Base-by-base conservation (phyloP, 2,888 invertebrate genomes). In the Rhingia rostrata region DNA sequence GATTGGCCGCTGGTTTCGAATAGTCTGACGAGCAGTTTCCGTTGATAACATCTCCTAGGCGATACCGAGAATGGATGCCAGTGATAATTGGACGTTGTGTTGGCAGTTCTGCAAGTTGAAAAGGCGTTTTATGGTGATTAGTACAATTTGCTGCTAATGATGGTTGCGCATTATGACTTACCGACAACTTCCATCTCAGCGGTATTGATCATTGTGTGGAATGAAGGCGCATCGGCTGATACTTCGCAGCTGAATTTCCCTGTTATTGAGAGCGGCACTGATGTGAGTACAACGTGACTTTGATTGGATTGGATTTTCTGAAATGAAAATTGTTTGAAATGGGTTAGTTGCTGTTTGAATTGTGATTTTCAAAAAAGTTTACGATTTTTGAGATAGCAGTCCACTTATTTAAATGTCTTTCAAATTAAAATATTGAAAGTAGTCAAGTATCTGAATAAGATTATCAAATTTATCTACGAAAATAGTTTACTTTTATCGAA, bases 1-100 rank as follows among this genome's bases (percentile, higher is more conserved):
- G 90, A 89, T 93, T 93, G 4, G 93, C 93, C 6, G 93, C 93
- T 6, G 93, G 93, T 86, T 91, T 92, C 4, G 93, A 93, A 82
- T 92, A 92, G 86, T 92, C 92, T 30, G 93, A 93, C 12, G 92
- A 92, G 86, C 93, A 94, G 87, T 93, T 93, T 1, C 93, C 93
- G 86, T 92, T 92, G 53, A 93, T 89, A 58, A 90, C 89, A 72
- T 93, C 93, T 4, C 93, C 93, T 9, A 92, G 87, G 4, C 92
- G 92, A 88, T 93, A 93, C 14, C 93, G 90, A 1, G 92, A 90
- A 87, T 93, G 93, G 73, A 93, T 89, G 1, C 93, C 93, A 33
- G 91, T 92, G 78, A 94, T 93, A 70, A 91, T 91, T 14, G 93
- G 93, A 66, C 92, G 92, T 70, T 92, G 91, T 69, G 90, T 90